Base-by-base conservation (phyloP, 2,888 invertebrate species). In the Drosophila robusta region DNA sequence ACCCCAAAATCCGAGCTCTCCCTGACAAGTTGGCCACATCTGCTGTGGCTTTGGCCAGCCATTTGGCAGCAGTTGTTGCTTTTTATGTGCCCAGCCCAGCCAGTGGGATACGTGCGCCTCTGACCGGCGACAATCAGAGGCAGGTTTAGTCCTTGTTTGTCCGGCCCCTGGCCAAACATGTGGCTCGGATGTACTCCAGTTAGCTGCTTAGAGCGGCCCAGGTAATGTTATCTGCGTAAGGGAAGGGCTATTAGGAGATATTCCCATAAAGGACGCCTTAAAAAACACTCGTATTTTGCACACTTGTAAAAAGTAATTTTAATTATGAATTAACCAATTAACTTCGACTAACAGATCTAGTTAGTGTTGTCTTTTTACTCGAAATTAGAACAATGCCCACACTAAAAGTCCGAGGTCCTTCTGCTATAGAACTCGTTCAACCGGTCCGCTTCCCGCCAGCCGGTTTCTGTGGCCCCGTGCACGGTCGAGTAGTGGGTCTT, bases 401-500 rank as follows among this genome's bases (percentile, higher is more conserved):
- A 41, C 44, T 4, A 50, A 34, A 26, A 11, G 4, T 22, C n/a
- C 44, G 29, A 11, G 36, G 34, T 18, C 1, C 34, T 18, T 24
- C 29, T 44, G 12, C 68, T 65, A 38, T 92, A 92, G 54, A 84
- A 87, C 2, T 90, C 86, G 41, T 93, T 92, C 22, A 95, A 89
- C 67, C 95, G 93, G 42, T 95, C 93, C 0, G 96, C 96, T 87
- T 96, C 96, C 16, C 96, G 93, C 89, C 94, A 94, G 0, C 96
- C 96, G 8, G 94, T 93, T 82, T 95, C 96, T 0, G 95, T 91
- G 0, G 96, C 96, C 0, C 96, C 96, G 80, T 96, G 95, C 0
- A 95, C 95, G 0, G 95, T 94, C 0, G 94, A 94, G 87, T 94
- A 95, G 84, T 93, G 94, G 69, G 94, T 94, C 42, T 93, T 93